phyloP scores from a whole-genome alignment of 2,888 invertebrate genomes.

The Cosmopolites sordidus region DNA sequence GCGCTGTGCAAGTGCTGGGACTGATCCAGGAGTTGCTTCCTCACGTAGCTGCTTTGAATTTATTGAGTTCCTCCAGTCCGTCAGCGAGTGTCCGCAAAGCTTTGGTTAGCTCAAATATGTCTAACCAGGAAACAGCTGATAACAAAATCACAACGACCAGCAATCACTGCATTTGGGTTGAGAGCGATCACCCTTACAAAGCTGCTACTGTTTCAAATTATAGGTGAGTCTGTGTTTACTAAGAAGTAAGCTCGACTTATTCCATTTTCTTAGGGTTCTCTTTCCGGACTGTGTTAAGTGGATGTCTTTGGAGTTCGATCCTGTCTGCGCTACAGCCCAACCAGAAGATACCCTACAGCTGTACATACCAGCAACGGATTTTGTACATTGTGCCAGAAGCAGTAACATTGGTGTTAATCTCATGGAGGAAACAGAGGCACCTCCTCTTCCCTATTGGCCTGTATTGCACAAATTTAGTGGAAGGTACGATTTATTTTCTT shows the following conservation, averaged over 20 bases:
- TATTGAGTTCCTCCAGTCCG: conserved; percentile 47
- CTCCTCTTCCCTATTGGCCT: conserved; percentile 56
- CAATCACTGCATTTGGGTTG: conserved; percentile 85
- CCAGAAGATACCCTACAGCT: conserved; percentile 84
- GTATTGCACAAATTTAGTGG: conserved; percentile 63
- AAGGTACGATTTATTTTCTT: conserved; percentile 41
- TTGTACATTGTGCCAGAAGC: conserved; percentile 9
- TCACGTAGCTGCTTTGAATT: conserved; percentile 81
- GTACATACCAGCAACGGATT: conserved; percentile 56
- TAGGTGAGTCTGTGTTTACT: conserved; percentile 51
- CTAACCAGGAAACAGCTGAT: conserved; percentile 35
- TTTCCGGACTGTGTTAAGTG: conserved; percentile 88
- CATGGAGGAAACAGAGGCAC: conserved; percentile 39
- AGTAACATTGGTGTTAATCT: conserved; percentile 29
- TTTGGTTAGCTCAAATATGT: conserved; percentile 34
- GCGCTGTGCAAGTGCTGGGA: conserved; percentile 78
- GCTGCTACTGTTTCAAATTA: conserved; percentile 81
- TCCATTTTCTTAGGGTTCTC: conserved; percentile 64
- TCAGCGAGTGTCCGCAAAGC: conserved; percentile 36
- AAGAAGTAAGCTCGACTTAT: background rate
- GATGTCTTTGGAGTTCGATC: conserved; percentile 91
- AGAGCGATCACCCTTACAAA: conserved; percentile 96
- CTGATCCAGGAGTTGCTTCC: conserved; percentile 85
- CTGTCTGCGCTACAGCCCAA: conserved; percentile 87
- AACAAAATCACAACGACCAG: conserved; percentile 61